Base-by-base conservation (phyloP, 2,888 invertebrate genomes). In the Scaptomyza flava region DNA sequence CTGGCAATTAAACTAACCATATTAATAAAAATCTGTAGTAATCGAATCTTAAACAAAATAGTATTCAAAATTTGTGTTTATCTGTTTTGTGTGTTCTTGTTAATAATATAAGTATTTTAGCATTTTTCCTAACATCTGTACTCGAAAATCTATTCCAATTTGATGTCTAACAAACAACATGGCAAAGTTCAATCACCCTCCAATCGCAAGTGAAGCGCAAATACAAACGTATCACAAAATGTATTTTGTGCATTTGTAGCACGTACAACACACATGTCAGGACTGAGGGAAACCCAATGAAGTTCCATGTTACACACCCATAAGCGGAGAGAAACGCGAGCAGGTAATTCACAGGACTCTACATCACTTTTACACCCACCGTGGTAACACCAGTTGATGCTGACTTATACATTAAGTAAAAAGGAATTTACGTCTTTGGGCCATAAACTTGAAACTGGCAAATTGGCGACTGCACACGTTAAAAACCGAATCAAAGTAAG, bases 401-500 rank as follows among this genome's bases (percentile, higher is more conserved):
- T 53, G 57, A 71, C 76, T 82, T 70, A 41, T 41, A 78, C 86
- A 81, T 79, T 70, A 68, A 80, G 80, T 85, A 85, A 82, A 82
- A 85, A 60, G 65, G 65, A 79, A 72, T 85, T 82, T 86, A 79
- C 76, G 70, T 81, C 83, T 67, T 60, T 47, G 69, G 68, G 65
- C 81, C 72, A 80, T 86, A 83, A 86, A 82, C 71, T 80, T 65
- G 65, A 79, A 68, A 62, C 23, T 64, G 74, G 38, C 58, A 64
- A 81, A 79, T 68, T 64, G 81, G 81, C 63, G 59, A 67, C 20
- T 50, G 67, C 65, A 63, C 67, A 63, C 72, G 57, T 76, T 72
- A 75, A 75, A 75, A 75, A 61, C 54, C 60, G 79, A 86, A 86
- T 86, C 82, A 81, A 83, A 83, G 86, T 81, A 77, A 79, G 84